Evolutionary conservation across 2,888 invertebrate species (phyloP).

Genomic region (Lepidocyrtoides sp.): DNA sequence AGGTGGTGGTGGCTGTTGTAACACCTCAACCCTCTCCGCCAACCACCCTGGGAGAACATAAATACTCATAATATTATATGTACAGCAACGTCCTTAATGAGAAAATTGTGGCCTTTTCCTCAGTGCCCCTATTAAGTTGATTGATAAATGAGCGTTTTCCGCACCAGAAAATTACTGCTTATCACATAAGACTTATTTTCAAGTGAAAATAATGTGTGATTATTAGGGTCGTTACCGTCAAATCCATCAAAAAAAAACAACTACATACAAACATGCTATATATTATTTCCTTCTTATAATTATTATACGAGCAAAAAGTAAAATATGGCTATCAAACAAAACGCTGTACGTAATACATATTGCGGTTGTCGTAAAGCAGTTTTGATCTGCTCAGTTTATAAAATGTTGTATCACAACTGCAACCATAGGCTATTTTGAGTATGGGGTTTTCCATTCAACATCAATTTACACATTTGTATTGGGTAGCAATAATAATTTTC

Average conservation of each 20-base stretch:
- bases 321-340: no score
- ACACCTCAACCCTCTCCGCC: conserved; percentile 46
- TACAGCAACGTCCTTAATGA: conserved; percentile 56
- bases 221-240: conserved; percentile 78
- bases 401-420: not conserved
- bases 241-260: conserved; percentile 62
- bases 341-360: no score
- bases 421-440: conserved; percentile 40
- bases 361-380: no score
- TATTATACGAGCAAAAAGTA: not conserved
- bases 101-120: conserved; percentile 69
- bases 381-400: no score
- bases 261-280: not conserved
- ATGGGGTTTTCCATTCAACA: conserved; percentile 46
- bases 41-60: conserved; percentile 66
- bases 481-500: conserved; percentile 49
- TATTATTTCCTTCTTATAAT: not conserved
- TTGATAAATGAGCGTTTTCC: conserved; percentile 85
- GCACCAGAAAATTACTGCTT: conserved; percentile 84
- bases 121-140: conserved; percentile 79
- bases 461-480: conserved; percentile 24
- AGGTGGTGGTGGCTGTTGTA: conserved; percentile 19
- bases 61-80: conserved; percentile 73
- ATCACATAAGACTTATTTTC: conserved; percentile 79
- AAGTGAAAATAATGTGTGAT: conserved; percentile 85